These are phyloP conservation scores for Rattus norvegicus DNA, from an alignment of 2,113 vertebrate genomes.

Conservation along the genomic window GRCr8 NC_086039.1:28224001-28224500, in stretches of 20 bases:
- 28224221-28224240: constrained; percentile 45
- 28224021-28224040: constrained; percentile 25
- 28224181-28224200: constrained; percentile 32
- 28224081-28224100: constrained; percentile 40
- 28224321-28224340: constrained; percentile 61
- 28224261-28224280: constrained; percentile 57
- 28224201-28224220: constrained; percentile 41
- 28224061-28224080: constrained; percentile 29
- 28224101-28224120: constrained; percentile 32
- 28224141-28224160: constrained; percentile 32
- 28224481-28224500: constrained; percentile 3
- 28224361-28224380: constrained; percentile 55
- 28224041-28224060: constrained; percentile 27
- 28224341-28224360: constrained; percentile 32
- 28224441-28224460: constrained; percentile 33
- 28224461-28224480: background rate
- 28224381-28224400: constrained; percentile 61
- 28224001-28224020: constrained; percentile 41
- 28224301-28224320: constrained; percentile 29
- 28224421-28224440: background rate
- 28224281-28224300: constrained; percentile 39
- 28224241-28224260: constrained; percentile 61
- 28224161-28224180: constrained; percentile 51
- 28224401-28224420: constrained; percentile 17
- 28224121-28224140: constrained; percentile 63